Conservation (phyloP, 2,888 invertebrate genomes). For the Panopea generosa region DNA sequence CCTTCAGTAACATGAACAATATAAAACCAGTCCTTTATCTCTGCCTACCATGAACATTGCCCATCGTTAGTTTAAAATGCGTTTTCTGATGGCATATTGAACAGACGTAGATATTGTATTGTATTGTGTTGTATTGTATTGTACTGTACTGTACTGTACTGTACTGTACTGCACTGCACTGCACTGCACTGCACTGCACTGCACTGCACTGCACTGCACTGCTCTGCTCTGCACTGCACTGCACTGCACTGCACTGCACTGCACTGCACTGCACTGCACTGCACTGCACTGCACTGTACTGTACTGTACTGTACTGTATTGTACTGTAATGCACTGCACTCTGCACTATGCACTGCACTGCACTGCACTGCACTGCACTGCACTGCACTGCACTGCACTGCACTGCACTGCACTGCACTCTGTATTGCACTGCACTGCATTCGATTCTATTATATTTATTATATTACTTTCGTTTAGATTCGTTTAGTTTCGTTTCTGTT, state of each 20-base stretch:
- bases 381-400: not conserved
- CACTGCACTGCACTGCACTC: not conserved
- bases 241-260: not conserved
- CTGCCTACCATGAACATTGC: too few relatives aligned
- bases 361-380: not conserved
- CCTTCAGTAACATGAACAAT: too few relatives aligned
- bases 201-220: not conserved
- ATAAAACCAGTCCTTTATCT: too few relatives aligned
- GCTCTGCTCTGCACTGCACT: not conserved
- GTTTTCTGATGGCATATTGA: too few relatives aligned
- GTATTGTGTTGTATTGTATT: constrained; percentile 1
- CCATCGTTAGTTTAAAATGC: too few relatives aligned
- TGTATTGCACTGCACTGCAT: not conserved
- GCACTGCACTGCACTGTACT: not conserved
- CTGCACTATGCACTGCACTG: not conserved
- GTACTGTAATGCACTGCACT: too few relatives aligned
- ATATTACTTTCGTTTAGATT: too few relatives aligned
- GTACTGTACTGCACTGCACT: not conserved
- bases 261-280: not conserved
- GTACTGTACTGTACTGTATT: not conserved
- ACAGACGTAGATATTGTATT: too few relatives aligned
- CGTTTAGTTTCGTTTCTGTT: too few relatives aligned
- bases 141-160: not conserved
- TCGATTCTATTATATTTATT: not conserved
- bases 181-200: not conserved